phyloP scores from a whole-genome alignment of 2,888 invertebrate genomes.

The Myopa testacea region DNA sequence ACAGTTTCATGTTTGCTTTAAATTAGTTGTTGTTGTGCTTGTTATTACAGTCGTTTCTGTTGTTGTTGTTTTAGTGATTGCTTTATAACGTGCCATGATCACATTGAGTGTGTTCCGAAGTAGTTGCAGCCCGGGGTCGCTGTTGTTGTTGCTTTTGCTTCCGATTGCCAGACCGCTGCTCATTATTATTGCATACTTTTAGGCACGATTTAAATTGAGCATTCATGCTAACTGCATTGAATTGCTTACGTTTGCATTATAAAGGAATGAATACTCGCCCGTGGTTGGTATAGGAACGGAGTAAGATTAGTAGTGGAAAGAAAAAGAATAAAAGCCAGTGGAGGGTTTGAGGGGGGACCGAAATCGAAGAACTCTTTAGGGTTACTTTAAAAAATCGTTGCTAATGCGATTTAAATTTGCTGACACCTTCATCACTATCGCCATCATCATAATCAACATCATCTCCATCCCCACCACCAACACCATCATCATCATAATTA shows the following conservation, averaged over 20 bases:
- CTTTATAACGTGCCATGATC: neutral
- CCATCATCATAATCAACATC: too few relatives aligned
- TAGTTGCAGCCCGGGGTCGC: neutral
- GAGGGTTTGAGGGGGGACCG: too few relatives aligned
- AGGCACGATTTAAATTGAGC: constrained; percentile 17
- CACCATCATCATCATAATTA: too few relatives aligned
- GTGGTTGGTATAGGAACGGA: neutral
- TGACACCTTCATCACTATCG: too few relatives aligned
- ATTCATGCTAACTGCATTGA: constrained; percentile 3
- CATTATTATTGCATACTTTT: constrained; percentile 34
- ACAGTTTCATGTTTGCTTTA: constrained; percentile 2
- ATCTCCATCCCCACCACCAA: too few relatives aligned
- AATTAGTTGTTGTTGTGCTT: neutral
- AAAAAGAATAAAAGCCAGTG: too few relatives aligned
- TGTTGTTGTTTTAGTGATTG: neutral
- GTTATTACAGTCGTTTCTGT: neutral
- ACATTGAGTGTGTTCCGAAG: neutral
- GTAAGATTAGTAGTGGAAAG: neutral
- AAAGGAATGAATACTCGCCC: neutral
- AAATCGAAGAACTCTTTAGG: too few relatives aligned
- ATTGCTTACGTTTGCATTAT: neutral
- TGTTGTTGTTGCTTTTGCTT: neutral
- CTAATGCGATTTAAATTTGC: too few relatives aligned
- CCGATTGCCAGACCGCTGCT: neutral
- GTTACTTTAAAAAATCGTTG: too few relatives aligned